Percentiles rank a stretch among this genome's conserved stretches.
Evolutionary conservation across 1,140 invertebrate genomes (phyloP).

Genomic region (Aphis gossypii): DNA sequence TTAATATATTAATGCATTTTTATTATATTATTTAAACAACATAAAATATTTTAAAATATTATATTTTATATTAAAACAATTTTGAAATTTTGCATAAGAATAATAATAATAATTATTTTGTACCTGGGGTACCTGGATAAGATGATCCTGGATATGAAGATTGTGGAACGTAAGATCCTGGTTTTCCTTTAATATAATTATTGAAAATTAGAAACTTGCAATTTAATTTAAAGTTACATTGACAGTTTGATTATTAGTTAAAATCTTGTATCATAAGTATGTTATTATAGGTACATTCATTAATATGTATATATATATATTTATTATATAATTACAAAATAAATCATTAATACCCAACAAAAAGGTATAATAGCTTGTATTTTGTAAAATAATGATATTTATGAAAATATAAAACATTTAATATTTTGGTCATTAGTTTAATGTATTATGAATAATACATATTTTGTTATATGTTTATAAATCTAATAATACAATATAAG

Average conservation of each 20-base stretch:
- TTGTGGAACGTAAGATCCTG: slow-evolving; percentile 30
- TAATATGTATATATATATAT: too few species aligned
- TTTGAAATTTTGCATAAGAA: background rate
- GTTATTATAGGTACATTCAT: background rate
- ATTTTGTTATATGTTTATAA: background rate
- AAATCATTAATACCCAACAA: slow-evolving; percentile 58
- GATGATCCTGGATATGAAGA: slow-evolving; percentile 62
- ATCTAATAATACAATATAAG: background rate
- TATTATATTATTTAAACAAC: background rate
- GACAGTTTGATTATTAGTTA: background rate
- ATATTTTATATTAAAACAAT: background rate
- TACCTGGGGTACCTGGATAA: slow-evolving; percentile 36
- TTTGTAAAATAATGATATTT: background rate
- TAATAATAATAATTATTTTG: background rate
- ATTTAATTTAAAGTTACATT: background rate
- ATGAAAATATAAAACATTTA: background rate
- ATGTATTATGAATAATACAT: background rate
- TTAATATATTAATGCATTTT: background rate
- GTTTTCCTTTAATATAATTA: slow-evolving; percentile 42
- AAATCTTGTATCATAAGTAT: background rate
- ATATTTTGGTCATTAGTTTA: background rate
- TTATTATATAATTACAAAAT: slow-evolving; percentile 44
- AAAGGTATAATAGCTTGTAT: background rate
- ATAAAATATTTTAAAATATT: background rate
- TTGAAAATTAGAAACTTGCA: background rate